These are phyloP conservation scores for Trichogramma pretiosum DNA, from an alignment of 1,140 invertebrate species.

Conservation along the genomic window DNA sequence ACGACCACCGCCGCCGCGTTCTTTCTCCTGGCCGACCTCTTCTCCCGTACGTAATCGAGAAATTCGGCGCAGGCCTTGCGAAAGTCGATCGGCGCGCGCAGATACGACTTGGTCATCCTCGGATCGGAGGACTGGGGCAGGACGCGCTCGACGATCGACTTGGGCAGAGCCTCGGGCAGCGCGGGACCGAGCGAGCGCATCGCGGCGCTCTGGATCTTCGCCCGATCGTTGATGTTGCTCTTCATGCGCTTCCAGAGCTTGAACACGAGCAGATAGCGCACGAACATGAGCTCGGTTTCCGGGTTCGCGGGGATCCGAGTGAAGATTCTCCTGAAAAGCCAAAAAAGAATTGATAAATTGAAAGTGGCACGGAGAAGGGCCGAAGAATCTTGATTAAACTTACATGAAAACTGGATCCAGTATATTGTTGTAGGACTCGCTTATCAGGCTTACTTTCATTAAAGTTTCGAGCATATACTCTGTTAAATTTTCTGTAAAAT, in stretches of 20 bases:
- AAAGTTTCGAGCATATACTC: slow-evolving; percentile 38
- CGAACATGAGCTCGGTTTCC: slow-evolving; percentile 32
- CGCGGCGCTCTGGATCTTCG: slow-evolving; percentile 32
- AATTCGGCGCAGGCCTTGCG: slow-evolving; percentile 35
- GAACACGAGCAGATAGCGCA: slow-evolving; percentile 38
- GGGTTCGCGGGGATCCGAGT: slow-evolving; percentile 30
- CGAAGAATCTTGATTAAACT: slow-evolving; percentile 22
- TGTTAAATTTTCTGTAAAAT: slow-evolving; percentile 38
- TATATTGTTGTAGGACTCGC: slow-evolving; percentile 31
- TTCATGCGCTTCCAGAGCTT: slow-evolving; percentile 39
- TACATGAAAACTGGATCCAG: slow-evolving; percentile 39
- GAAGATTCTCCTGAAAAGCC: slow-evolving; percentile 34
- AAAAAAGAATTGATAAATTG: too few species aligned
- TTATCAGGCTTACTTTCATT: slow-evolving; percentile 37
- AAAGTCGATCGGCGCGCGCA: slow-evolving; percentile 36
- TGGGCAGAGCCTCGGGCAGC: slow-evolving; percentile 19
- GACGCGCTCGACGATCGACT: slow-evolving; percentile 15
- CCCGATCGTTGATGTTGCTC: slow-evolving; percentile 27
- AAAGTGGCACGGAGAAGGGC: too few species aligned
- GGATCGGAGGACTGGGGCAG: slow-evolving; percentile 8
- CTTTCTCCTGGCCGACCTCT: slow-evolving; percentile 4
- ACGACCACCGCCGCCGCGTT: too few species aligned
- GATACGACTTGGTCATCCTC: slow-evolving; percentile 26
- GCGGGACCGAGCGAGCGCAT: slow-evolving; percentile 27
- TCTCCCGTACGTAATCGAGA: slow-evolving; percentile 28